A percentile compares a stretch with the other conserved stretches of the same genome.
phyloP scores from a whole-genome alignment of 2,113 vertebrate species.

The Blennius ocellaris region DNA sequence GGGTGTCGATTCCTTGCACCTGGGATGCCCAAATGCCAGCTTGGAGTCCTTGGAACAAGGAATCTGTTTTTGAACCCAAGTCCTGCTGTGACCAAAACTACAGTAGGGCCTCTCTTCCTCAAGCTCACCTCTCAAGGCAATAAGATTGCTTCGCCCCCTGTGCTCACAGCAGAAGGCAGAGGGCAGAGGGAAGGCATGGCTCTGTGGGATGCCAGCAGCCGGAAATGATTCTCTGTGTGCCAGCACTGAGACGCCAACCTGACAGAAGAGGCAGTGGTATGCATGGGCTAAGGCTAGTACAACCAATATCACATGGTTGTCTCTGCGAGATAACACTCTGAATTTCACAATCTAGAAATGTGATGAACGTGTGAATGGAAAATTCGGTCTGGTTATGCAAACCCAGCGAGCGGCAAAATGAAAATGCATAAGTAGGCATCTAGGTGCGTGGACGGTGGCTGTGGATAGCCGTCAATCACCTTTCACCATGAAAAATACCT shows the following conservation, averaged over 20 bases:
- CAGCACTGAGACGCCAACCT: slow-evolving; percentile 66
- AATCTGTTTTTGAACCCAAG: slow-evolving; percentile 75
- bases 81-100: slow-evolving; percentile 74
- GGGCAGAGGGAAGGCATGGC: slow-evolving; percentile 77
- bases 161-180: slow-evolving; percentile 78
- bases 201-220: slow-evolving; percentile 65
- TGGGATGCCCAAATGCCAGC: slow-evolving; percentile 79
- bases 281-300: slow-evolving; percentile 44
- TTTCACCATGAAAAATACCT: slow-evolving; percentile 66
- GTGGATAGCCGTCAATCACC: slow-evolving; percentile 71
- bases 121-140: slow-evolving; percentile 71
- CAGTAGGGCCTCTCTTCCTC: slow-evolving; percentile 71
- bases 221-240: slow-evolving; percentile 77
- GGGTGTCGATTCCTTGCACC: slow-evolving; percentile 76
- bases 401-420: slow-evolving; percentile 40
- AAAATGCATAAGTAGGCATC: slow-evolving; percentile 54
- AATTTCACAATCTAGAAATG: slow-evolving; percentile 44
- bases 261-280: slow-evolving; percentile 47
- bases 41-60: slow-evolving; percentile 71
- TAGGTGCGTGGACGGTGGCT: slow-evolving; percentile 24
- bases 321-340: slow-evolving; percentile 32
- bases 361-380: slow-evolving; percentile 35
- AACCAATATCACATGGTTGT: slow-evolving; percentile 26
- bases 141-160: slow-evolving; percentile 73
- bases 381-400: slow-evolving; percentile 38